Evolutionary conservation across 2,113 vertebrate species (phyloP).

Genomic region (Ptyas mucosa): DNA sequence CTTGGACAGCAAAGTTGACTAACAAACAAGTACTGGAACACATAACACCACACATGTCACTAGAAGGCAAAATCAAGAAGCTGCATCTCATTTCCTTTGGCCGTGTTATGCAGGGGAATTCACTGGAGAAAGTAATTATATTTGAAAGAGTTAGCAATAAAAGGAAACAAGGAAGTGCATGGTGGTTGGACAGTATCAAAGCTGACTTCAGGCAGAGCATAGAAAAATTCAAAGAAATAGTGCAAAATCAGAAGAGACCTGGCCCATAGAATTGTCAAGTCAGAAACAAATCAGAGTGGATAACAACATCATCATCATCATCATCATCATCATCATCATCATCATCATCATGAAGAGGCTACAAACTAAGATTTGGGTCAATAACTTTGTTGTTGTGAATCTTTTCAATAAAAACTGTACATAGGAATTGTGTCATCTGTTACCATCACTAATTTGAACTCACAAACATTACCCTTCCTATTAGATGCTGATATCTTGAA

Average conservation of each 20-base stretch:
- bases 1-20: background rate
- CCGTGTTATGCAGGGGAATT: background rate
- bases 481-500: background rate
- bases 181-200: background rate
- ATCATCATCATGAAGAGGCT: background rate
- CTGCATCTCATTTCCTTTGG: background rate
- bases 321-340: background rate
- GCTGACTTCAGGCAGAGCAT: background rate
- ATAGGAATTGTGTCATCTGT: background rate
- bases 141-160: background rate
- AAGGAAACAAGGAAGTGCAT: background rate
- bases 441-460: background rate
- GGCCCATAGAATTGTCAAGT: background rate
- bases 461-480: background rate
- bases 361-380: background rate
- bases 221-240: background rate
- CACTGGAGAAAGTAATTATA: background rate
- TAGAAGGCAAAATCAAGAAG: background rate
- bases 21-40: background rate
- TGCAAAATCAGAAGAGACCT: background rate
- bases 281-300: background rate
- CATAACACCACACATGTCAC: background rate
- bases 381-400: background rate
- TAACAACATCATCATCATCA: background rate
- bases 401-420: background rate